Conservation (phyloP, 2,797 vertebrate species). For the Crypturellus tataupa region DNA sequence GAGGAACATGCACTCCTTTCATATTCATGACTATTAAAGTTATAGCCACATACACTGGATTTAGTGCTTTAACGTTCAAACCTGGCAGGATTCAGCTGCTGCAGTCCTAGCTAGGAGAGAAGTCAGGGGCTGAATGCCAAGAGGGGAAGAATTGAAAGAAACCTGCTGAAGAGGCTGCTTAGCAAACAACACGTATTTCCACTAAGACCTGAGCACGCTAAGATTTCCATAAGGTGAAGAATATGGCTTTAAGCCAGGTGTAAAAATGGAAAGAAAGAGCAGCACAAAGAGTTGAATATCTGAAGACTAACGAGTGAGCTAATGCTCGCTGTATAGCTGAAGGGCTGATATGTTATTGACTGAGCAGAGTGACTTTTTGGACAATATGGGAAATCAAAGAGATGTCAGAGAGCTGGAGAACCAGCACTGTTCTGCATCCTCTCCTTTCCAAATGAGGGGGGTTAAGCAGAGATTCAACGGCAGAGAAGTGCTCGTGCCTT, state of each 20-base stretch:
- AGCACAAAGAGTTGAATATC: conserved; percentile 15
- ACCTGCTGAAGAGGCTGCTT: conserved; percentile 27
- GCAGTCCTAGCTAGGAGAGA: neutral
- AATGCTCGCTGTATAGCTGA: conserved; percentile 14
- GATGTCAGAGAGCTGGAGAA: conserved; percentile 7
- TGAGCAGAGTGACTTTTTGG: conserved; percentile 1
- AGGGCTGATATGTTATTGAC: conserved; percentile 24
- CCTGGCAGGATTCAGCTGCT: neutral
- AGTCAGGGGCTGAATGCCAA: conserved; percentile 45
- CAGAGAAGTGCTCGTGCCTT: neutral
- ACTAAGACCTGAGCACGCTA: neutral
- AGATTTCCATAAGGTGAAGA: conserved; percentile 44
- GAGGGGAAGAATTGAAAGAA: conserved; percentile 10
- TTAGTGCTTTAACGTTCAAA: neutral
- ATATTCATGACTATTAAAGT: neutral
- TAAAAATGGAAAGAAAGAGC: conserved; percentile 41
- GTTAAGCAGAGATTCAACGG: conserved; percentile 9
- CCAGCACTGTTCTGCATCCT: neutral
- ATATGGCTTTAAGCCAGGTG: conserved; percentile 22
- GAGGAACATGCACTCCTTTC: neutral
- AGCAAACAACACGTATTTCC: conserved; percentile 19
- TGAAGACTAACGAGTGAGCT: conserved; percentile 22
- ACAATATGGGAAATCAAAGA: conserved; percentile 68
- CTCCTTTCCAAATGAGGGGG: neutral
- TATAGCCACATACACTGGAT: neutral